Base-by-base conservation (phyloP, 2,113 vertebrate genomes). In the Gymnarchus niloticus region DNA sequence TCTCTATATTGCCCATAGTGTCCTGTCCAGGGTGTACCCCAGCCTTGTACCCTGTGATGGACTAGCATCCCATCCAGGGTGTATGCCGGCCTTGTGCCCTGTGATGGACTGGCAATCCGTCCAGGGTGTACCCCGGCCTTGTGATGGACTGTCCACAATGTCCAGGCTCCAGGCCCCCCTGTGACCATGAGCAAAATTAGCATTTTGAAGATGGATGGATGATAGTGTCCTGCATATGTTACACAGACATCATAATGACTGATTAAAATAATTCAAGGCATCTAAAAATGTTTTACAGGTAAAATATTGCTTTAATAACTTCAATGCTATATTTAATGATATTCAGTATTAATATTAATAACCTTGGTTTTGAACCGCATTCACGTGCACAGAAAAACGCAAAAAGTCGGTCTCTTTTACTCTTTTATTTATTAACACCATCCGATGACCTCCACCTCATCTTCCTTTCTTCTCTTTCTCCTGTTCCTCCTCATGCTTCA, bases 371-470 rank as follows among this genome's bases (percentile, higher is more conserved):
- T 10, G 10, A 1, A 56, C 7, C 33, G 14, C 21, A 83, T 46
- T 56, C 82, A 56, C 17, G 28, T 54, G 25, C 59, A 77, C 49
- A 56, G 59, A 85, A 69, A 14, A 41, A 80, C 8, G 6, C 84
- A 85, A 6, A 10, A 56, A 21, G 21, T 56, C 56, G 17, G 14
- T 23, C 6, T 23, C 56, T 83, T 65, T 61, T 28, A 46, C 44
- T n/a, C 51, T 78, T 78, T 44, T 52, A 25, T 56, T 85, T 78
- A 85, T 78, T 57, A 56, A 78, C 73, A 57, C 52, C 52, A 21
- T 14, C 61, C 61, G 7, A 14, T 8, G 6, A 33, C 56, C 10
- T 59, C 21, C 28, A 1, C 6, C 17, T 44, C n/a, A 46, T 81
- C 28, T 2, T 56, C 33, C 69, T 28, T 76, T 7, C 33, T 41